Evolutionary conservation across 2,797 vertebrate species (phyloP), one percentile per base, ranked within the genome.

Genomic region (Ptychobarbus kaznakovi): DNA sequence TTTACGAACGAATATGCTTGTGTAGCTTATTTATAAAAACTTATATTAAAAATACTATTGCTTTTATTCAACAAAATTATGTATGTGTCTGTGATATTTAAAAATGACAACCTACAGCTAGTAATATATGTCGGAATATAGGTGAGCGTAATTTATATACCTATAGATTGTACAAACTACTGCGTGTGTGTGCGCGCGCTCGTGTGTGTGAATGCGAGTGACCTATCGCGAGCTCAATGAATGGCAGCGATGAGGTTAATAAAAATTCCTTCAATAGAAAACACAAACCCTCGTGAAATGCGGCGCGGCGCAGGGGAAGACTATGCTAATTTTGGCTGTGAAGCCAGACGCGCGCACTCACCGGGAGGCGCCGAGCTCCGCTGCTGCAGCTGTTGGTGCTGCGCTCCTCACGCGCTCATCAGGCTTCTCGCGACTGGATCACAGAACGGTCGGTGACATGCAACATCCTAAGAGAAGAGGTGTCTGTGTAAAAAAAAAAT

Each of bases 311-410:
- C 87, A 82, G 86, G 90, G 87, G 92, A 88, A 92, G 89, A 88
- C 84, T 90, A 88, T 90, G 92, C 90, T 91, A 89, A 89, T 87
- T 87, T 83, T 68, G 86, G 87, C 89, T 90, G 91, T 91, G 89
- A 90, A 92, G 89, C 89, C 90, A 93, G 91, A 92, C 88, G 84
- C 90, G 91, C 93, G 89, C 91, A 94, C 95, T 95, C 93, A 95
- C 95, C 94, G 80, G 87, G 91, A 90, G 90, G 92, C 90, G 91
- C 89, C 90, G 87, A 86, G 86, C 89, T 90, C 82, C 88, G 92
- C 91, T 92, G 92, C 86, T 90, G 93, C 93, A 92, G 92, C 90
- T 91, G 92, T 63, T 90, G 90, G 84, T 86, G 84, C 83, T 75
- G 87, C 88, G 82, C 87, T 89, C 91, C 86, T 92, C 90, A 88